Evolutionary conservation across 2,113 vertebrate species (phyloP).

Genomic region (Tupaia chinensis): DNA sequence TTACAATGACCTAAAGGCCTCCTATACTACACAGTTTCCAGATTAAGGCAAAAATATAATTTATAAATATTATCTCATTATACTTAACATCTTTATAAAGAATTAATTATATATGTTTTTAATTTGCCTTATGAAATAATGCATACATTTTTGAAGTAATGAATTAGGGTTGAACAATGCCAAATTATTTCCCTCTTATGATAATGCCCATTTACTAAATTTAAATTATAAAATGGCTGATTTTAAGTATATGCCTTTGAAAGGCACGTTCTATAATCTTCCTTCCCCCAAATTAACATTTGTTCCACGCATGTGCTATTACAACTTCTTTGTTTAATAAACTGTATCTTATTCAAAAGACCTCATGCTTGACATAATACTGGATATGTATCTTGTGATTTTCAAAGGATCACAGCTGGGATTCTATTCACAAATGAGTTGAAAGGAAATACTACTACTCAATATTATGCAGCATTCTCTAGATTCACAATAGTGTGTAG

Average conservation of each 20-base stretch:
- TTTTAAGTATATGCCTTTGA: constrained; percentile 43
- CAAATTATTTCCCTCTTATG: not conserved
- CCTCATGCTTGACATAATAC: not conserved
- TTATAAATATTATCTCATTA: not conserved
- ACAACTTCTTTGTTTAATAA: constrained; percentile 56
- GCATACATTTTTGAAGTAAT: not conserved
- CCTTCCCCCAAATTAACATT: not conserved
- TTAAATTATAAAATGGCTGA: constrained; percentile 27
- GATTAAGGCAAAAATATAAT: not conserved
- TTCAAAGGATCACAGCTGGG: constrained; percentile 59
- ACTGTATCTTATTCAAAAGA: constrained; percentile 16
- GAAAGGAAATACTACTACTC: not conserved
- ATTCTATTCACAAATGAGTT: constrained; percentile 11
- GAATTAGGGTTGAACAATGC: not conserved
- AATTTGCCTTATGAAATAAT: not conserved
- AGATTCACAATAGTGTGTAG: not conserved
- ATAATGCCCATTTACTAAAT: constrained; percentile 20
- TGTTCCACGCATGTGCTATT: not conserved
- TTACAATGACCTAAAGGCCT: not conserved
- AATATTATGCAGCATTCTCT: constrained; percentile 1
- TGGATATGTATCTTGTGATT: constrained; percentile 27
- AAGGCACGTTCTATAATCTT: not conserved
- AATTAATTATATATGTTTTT: not conserved
- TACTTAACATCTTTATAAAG: not conserved
- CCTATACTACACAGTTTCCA: not conserved